A percentile compares a stretch with the other conserved stretches of the same genome.
Evolutionary conservation across 1,140 invertebrate genomes (phyloP).

Genomic region (Drosophila serrata): DNA sequence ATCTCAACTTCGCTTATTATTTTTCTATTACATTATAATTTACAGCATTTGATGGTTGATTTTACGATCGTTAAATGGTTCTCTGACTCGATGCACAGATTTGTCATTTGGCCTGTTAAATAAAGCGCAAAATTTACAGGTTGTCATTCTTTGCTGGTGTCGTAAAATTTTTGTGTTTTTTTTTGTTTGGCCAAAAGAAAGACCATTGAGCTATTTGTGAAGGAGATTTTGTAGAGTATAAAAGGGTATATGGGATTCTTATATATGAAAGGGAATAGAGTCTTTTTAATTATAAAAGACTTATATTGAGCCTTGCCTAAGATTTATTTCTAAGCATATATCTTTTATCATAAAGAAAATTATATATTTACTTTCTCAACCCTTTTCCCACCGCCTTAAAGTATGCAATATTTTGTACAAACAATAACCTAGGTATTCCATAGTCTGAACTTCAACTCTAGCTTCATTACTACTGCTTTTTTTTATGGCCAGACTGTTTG

Average conservation of each 20-base stretch:
- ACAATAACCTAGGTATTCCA: background rate
- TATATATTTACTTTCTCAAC: background rate
- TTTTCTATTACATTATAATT: constrained; percentile 80
- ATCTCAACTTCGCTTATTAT: constrained; percentile 69
- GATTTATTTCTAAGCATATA: no score
- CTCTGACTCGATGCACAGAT: constrained; percentile 47
- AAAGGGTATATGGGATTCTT: background rate
- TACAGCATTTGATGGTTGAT: constrained; percentile 64
- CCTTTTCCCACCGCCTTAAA: background rate
- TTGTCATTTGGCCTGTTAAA: constrained; percentile 66
- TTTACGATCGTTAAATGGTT: constrained; percentile 71
- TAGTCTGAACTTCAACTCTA: background rate
- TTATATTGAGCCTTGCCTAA: no score
- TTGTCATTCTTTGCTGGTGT: constrained; percentile 30
- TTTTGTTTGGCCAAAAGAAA: constrained; percentile 24
- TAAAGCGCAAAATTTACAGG: constrained; percentile 74
- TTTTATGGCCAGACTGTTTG: constrained; percentile 61
- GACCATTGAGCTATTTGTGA: constrained; percentile 69
- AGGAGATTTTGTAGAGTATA: background rate
- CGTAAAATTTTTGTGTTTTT: constrained; percentile 64
- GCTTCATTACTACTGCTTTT: constrained; percentile 15
- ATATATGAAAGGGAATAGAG: rapidly evolving
- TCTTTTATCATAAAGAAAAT: background rate
- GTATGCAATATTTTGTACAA: background rate
- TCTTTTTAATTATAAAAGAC: no score